Evolutionary conservation across 2,888 invertebrate genomes (phyloP), one percentile per base, ranked within the genome.

Genomic region (Cheilosia grossa): DNA sequence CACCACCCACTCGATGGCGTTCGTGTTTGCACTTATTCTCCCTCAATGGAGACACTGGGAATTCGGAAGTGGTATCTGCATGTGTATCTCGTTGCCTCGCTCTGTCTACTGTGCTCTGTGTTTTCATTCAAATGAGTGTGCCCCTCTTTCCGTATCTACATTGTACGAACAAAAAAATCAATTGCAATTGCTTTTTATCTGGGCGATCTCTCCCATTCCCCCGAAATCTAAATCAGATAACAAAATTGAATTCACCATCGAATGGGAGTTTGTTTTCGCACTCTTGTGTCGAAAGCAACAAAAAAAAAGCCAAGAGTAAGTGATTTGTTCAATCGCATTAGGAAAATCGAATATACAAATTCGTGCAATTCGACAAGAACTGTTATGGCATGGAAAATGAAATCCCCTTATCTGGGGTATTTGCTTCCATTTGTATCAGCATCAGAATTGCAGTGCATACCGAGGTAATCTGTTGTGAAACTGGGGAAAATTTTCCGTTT

Each of bases 291-390:
- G 49, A 78, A 51, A 56, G 54, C 13, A 37, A 37, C 10, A 66
- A 42, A 47, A 27, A 67, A 67, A 37, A 67, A 47, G 19, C 9
- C n/a, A 30, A 56, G 67, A 73, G 64, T 66, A 70, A 74, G 82
- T 79, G 79, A 79, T 83, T 82, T 83, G 79, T 83, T 66, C 59
- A 83, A 83, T 83, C 79, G 74, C 79, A 83, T 83, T 83, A 79
- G 70, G 74, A 59, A 79, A 83, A 83, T 79, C 79, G 64, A 75
- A 79, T 56, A 53, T 13, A 44, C 56, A 75, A 72, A 54, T 75
- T 42, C 73, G 67, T 58, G 66, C 44, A 51, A 27, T 17, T 70
- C 63, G 44, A 63, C 56, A 58, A 58, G 49, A 40, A 42, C 72
- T 67, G 67, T 63, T 40, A 73, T 27, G 74, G 74, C 66, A 69